Conservation (phyloP, 2,888 invertebrate genomes). For the Lissocephala sabroskyi region DNA sequence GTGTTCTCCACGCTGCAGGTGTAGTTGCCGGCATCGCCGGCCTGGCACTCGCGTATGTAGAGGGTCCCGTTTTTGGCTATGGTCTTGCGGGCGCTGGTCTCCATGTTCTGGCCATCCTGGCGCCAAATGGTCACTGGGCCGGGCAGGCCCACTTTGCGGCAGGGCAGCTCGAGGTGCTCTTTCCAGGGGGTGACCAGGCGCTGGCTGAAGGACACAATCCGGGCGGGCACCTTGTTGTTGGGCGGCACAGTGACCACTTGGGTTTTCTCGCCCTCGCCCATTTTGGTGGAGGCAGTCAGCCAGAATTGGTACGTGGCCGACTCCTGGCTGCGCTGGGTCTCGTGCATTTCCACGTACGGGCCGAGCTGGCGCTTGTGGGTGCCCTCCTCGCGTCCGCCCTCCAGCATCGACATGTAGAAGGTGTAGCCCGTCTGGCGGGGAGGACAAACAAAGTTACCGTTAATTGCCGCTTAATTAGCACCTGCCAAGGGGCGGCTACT, state of each 20-base stretch:
- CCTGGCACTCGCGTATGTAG: constrained; percentile 82
- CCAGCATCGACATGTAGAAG: constrained; percentile 85
- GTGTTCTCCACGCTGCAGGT: constrained; percentile 89
- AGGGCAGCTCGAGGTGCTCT: constrained; percentile 85
- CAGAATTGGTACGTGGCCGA: constrained; percentile 82
- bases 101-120: constrained; percentile 82
- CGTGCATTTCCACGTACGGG: constrained; percentile 80
- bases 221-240: constrained; percentile 86
- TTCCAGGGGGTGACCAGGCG: constrained; percentile 89
- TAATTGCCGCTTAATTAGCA: constrained; percentile 18
- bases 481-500: constrained; percentile 36
- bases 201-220: constrained; percentile 90
- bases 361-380: constrained; percentile 83
- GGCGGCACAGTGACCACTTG: constrained; percentile 84
- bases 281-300: constrained; percentile 84
- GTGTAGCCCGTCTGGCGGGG: constrained; percentile 78
- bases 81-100: constrained; percentile 80
- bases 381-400: constrained; percentile 84
- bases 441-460: constrained; percentile 7
- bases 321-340: constrained; percentile 80
- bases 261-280: constrained; percentile 88
- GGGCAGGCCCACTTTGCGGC: constrained; percentile 88
- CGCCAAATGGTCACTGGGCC: constrained; percentile 85
- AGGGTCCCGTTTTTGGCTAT: constrained; percentile 82
- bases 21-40: constrained; percentile 90